These are phyloP conservation scores for Stegostoma tigrinum DNA, from an alignment of 2,113 vertebrate genomes.

Conservation along the genomic window DNA sequence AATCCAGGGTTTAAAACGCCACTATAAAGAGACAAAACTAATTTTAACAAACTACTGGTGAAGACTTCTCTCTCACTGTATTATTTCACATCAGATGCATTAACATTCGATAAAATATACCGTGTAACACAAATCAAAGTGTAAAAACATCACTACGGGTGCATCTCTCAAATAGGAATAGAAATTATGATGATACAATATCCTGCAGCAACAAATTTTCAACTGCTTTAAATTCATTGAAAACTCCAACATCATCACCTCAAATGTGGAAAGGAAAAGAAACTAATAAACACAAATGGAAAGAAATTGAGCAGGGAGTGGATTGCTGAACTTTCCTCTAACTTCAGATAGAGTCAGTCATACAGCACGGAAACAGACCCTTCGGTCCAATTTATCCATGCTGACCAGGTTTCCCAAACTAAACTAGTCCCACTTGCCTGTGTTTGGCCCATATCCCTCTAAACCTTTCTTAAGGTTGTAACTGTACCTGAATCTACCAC, in stretches of 20 bases:
- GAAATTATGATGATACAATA: not conserved
- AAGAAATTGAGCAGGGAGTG: not conserved
- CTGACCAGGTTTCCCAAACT: too few relatives aligned
- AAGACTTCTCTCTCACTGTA: not conserved
- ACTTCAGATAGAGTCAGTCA: not conserved
- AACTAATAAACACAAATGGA: not conserved
- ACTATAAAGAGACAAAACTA: slow-evolving; percentile 57
- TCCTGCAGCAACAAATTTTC: not conserved
- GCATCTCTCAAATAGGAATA: not conserved
- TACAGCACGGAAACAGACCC: too few relatives aligned
- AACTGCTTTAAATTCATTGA: not conserved
- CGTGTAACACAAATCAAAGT: not conserved
- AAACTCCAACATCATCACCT: not conserved
- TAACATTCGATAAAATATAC: not conserved
- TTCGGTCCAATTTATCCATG: too few relatives aligned
- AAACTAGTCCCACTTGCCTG: too few relatives aligned
- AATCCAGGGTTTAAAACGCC: slow-evolving; percentile 90
- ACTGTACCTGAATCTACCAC: too few relatives aligned
- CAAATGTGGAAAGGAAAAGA: not conserved
- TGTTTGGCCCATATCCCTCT: too few relatives aligned
- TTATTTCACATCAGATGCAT: not conserved
- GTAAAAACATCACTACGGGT: not conserved
- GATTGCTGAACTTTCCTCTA: not conserved
- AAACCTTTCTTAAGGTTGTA: too few relatives aligned
- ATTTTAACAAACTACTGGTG: not conserved